These are phyloP conservation scores for Clusia tigrina DNA, from an alignment of 2,888 invertebrate species.

Conservation along the genomic window DNA sequence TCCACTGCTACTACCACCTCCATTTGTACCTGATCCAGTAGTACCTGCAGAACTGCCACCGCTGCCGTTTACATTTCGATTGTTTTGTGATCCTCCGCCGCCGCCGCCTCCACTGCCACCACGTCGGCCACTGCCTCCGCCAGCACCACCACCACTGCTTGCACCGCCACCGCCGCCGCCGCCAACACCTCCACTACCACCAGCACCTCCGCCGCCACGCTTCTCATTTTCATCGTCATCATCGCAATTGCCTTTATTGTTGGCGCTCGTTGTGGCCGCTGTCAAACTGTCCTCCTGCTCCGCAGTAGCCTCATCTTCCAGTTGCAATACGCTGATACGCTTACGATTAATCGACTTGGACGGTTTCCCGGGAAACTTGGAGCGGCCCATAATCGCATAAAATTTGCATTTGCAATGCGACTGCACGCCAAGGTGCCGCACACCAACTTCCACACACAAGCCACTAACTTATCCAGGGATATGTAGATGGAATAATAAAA, in stretches of 20 bases:
- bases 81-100: conserved; percentile 8
- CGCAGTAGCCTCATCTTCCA: conserved; percentile 47
- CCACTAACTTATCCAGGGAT: background rate
- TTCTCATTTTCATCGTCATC: conserved; percentile 27
- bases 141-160: conserved; percentile 31
- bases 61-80: conserved; percentile 32
- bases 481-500: background rate
- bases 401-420: conserved; percentile 43
- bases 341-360: conserved; percentile 86
- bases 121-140: conserved; percentile 29
- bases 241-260: background rate
- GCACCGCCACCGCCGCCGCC: conserved; percentile 24
- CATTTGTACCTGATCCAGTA: no score
- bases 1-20: conserved; percentile 12
- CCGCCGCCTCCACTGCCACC: conserved; percentile 9
- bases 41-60: conserved; percentile 13
- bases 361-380: conserved; percentile 83
- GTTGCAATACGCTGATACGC: conserved; percentile 77
- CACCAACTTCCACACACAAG: background rate
- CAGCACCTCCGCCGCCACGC: conserved; percentile 31
- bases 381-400: conserved; percentile 60
- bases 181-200: conserved; percentile 25
- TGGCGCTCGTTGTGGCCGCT: conserved; percentile 8
- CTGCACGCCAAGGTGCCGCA: background rate
- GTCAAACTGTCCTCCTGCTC: conserved; percentile 5